A percentile compares a stretch with the other conserved stretches of the same genome.
Evolutionary conservation across 2,113 vertebrate species (phyloP).

Genomic region (Plestiodon gilberti): DNA sequence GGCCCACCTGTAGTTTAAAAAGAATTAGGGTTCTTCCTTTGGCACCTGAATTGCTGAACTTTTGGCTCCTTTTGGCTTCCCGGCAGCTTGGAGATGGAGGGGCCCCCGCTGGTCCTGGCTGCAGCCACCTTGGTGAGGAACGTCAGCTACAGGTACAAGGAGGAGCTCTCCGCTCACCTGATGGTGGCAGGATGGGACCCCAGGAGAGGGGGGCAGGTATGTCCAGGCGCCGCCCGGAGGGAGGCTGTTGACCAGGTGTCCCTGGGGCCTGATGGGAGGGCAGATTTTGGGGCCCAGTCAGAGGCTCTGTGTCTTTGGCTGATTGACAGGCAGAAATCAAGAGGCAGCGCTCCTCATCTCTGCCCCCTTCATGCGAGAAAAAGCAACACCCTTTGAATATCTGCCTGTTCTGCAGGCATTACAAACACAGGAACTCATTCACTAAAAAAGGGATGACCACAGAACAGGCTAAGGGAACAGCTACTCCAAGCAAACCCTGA

Average conservation of each 20-base stretch:
- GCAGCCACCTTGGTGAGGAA: slow-evolving; percentile 84
- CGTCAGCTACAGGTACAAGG: slow-evolving; percentile 87
- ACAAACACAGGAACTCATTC: not conserved
- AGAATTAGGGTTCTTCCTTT: not conserved
- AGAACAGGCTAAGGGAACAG: not conserved
- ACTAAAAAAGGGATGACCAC: not conserved
- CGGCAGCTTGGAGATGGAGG: slow-evolving; percentile 80
- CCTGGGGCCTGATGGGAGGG: too few species aligned
- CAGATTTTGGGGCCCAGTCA: too few species aligned
- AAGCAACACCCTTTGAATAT: not conserved
- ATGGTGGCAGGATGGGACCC: slow-evolving; percentile 89
- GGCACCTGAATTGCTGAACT: not conserved
- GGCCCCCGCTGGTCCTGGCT: slow-evolving; percentile 80
- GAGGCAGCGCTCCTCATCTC: not conserved
- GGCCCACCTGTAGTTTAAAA: too few species aligned
- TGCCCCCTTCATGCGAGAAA: not conserved
- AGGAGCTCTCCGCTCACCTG: slow-evolving; percentile 86
- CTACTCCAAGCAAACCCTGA: not conserved
- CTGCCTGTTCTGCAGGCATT: not conserved
- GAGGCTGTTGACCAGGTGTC: too few species aligned
- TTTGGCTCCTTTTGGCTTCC: not conserved
- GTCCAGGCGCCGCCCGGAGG: not conserved
- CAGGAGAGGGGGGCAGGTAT: slow-evolving; percentile 82
- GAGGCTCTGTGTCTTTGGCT: not conserved
- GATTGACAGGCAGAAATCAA: not conserved